phyloP scores from a whole-genome alignment of 2,113 vertebrate genomes.

The Aegithalos caudatus region DNA sequence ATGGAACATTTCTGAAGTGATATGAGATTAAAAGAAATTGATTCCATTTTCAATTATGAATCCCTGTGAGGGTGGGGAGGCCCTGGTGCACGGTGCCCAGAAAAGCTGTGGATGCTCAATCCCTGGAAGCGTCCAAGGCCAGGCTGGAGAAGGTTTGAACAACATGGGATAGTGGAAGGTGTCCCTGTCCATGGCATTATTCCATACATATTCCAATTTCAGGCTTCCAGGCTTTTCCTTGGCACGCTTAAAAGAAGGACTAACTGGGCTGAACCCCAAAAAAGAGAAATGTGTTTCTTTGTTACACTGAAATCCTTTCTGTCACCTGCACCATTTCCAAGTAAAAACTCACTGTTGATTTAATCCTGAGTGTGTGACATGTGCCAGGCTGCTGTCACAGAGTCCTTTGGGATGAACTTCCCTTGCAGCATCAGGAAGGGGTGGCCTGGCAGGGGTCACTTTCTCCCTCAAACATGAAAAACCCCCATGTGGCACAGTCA shows the following conservation, averaged over 20 bases:
- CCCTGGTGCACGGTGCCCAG: neutral
- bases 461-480: neutral
- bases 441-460: neutral
- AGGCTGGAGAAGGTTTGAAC: neutral
- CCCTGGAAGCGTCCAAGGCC: neutral
- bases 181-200: neutral
- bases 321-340: neutral
- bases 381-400: neutral
- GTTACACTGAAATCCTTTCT: neutral
- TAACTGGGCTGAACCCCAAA: neutral
- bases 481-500: neutral
- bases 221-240: neutral
- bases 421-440: neutral
- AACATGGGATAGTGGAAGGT: rapidly evolving
- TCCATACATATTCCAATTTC: neutral
- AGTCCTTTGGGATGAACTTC: neutral
- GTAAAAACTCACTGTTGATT: neutral
- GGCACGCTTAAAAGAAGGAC: neutral
- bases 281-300: neutral
- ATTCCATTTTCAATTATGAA: neutral
- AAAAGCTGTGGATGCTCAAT: neutral
- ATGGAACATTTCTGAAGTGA: neutral
- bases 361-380: neutral
- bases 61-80: neutral
- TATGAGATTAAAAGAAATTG: neutral